Evolutionary conservation across 2,113 vertebrate genomes (phyloP), one percentile per base, ranked within the genome.

Genomic region (Microtus oregoni): DNA sequence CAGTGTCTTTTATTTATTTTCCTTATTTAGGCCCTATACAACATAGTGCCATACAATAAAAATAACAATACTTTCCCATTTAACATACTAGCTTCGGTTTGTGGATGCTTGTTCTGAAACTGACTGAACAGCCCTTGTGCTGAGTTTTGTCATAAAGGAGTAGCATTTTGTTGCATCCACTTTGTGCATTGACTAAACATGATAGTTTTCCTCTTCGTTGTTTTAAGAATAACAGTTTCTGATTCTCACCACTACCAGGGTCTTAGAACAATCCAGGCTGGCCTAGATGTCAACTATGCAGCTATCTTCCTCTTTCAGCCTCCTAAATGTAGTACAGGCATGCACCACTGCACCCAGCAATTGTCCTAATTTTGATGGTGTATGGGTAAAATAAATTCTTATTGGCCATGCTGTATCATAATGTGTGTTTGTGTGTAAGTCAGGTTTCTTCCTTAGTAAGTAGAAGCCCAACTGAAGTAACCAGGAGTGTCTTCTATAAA

Each of bases 381-480:
- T 26, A 76, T 89, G 55, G 12, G 41, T 78, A 17, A 65, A 77
- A 75, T 55, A 58, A 94, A 44, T 92, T 47, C 41, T 88, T 38
- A 41, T 61, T 87, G 15, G 19, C 82, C 13, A 19, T 17, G n/a
- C 63, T 35, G 7, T 67, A 75, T 95, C 67, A 86, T 89, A 47
- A 12, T 75, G 73, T 24, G 8, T 72, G 1, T 32, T 50, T 90
- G 11, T 81, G 14, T 87, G 61, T 77, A 63, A 70, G 58, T 90
- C 41, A 83, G 12, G 30, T 78, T 85, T 95, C 70, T 91, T 52
- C 32, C 35, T 77, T 92, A 79, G 14, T 81, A 86, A 96, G 58
- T 55, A 89, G 28, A 89, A 94, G 44, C 20, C 68, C 61, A 61
- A 17, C 44, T 65, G 50, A 94, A 94, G 9, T 79, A 28, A 72